A percentile compares a stretch with the other conserved stretches of the same genome.
Evolutionary conservation across 2,888 invertebrate genomes (phyloP).

Genomic region (Orchestes rusci): DNA sequence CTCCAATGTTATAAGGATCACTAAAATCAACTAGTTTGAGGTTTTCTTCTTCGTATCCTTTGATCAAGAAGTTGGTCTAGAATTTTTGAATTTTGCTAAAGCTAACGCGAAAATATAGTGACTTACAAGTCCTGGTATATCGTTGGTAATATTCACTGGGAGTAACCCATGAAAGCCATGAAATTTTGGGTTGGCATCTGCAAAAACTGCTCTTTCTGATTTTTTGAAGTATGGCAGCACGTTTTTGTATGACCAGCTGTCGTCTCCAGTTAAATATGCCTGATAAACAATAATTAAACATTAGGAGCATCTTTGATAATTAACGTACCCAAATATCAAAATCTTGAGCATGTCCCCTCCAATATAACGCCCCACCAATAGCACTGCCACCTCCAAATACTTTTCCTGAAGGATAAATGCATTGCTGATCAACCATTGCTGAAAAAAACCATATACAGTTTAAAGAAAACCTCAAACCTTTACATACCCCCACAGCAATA

Average conservation of each 20-base stretch:
- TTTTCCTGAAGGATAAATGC: conserved; percentile 34
- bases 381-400: conserved; percentile 62
- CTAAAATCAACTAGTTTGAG: too few species aligned
- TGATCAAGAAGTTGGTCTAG: conserved; percentile 6
- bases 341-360: conserved; percentile 52
- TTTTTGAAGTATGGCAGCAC: conserved; percentile 10
- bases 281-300: too few species aligned
- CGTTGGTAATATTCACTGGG: conserved; percentile 3
- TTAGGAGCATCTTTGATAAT: too few species aligned
- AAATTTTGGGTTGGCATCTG: not conserved
- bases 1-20: too few species aligned
- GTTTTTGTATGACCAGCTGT: conserved; percentile 5
- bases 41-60: conserved; percentile 6
- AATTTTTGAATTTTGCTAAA: too few species aligned
- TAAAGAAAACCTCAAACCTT: too few species aligned
- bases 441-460: too few species aligned
- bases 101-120: too few species aligned
- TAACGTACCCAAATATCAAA: conserved; percentile 57
- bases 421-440: conserved; percentile 3
- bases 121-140: conserved; percentile 9
- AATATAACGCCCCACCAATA: conserved; percentile 59
- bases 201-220: conserved; percentile 3
- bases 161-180: conserved; percentile 6
- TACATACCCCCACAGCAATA: conserved; percentile 9
- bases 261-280: conserved; percentile 3